These are phyloP conservation scores for Neoitamus cyanurus DNA, from an alignment of 2,888 invertebrate species.

Conservation along the genomic window DNA sequence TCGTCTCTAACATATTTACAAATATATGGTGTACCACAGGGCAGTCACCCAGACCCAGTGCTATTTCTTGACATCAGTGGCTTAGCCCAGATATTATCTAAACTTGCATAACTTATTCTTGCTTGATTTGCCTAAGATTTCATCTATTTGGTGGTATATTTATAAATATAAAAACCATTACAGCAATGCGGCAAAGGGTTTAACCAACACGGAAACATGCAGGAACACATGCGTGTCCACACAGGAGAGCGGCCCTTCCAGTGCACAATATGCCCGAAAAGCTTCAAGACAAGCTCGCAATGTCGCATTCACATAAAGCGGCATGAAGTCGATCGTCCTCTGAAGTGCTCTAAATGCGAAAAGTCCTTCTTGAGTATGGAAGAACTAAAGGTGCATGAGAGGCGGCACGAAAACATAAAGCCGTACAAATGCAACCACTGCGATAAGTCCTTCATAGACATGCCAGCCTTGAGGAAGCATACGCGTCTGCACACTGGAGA, in stretches of 20 bases:
- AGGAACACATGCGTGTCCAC: slow-evolving; percentile 81
- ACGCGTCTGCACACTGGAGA: slow-evolving; percentile 75
- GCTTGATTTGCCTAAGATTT: too few species aligned
- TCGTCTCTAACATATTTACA: neutral
- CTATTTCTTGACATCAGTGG: neutral
- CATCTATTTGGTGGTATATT: too few species aligned
- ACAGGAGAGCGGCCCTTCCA: slow-evolving; percentile 82
- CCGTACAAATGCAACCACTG: slow-evolving; percentile 67
- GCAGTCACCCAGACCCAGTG: neutral
- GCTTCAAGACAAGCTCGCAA: slow-evolving; percentile 81
- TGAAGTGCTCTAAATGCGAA: slow-evolving; percentile 70
- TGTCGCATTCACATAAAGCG: slow-evolving; percentile 73
- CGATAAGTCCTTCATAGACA: slow-evolving; percentile 71
- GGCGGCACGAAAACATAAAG: slow-evolving; percentile 50
- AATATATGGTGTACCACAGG: neutral
- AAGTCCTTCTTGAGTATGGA: slow-evolving; percentile 66
- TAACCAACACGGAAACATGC: slow-evolving; percentile 81
- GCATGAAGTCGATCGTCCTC: slow-evolving; percentile 68
- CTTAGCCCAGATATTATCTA: too few species aligned
- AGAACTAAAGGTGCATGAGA: slow-evolving; percentile 35
- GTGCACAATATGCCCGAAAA: slow-evolving; percentile 74
- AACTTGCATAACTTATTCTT: too few species aligned
- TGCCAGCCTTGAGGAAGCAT: slow-evolving; percentile 74
- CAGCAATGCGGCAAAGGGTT: slow-evolving; percentile 78
- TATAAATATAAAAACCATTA: slow-evolving; percentile 41